phyloP scores from a whole-genome alignment of 2,888 invertebrate species.

The Trissolcus brochymenae region DNA sequence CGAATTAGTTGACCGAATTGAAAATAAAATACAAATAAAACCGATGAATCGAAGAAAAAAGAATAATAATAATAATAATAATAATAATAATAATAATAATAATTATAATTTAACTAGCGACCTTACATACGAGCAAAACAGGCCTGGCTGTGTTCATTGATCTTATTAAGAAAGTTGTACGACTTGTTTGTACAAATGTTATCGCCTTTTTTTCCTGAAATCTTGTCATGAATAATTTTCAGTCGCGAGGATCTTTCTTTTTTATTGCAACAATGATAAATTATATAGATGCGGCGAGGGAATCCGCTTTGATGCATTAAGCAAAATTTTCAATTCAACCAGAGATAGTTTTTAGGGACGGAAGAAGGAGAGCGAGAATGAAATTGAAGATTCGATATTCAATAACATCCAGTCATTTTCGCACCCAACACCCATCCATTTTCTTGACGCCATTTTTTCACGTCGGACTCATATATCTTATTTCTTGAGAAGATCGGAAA shows the following conservation, averaged over 20 bases:
- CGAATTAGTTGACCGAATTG: slow-evolving; percentile 4
- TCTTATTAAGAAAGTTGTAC: slow-evolving; percentile 46
- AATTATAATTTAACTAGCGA: slow-evolving; percentile 15
- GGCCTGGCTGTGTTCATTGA: slow-evolving; percentile 29
- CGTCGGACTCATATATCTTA: too few relatives aligned
- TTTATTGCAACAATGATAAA: slow-evolving; percentile 15
- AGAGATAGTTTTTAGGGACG: not conserved
- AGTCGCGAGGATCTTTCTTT: slow-evolving; percentile 1
- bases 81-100: too few relatives aligned
- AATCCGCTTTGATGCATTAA: not conserved
- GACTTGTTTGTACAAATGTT: slow-evolving; percentile 47
- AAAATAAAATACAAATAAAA: not conserved
- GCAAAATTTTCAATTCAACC: not conserved
- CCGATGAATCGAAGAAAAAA: not conserved
- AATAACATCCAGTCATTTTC: too few relatives aligned
- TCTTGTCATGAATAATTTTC: slow-evolving; percentile 16
- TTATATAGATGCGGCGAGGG: not conserved
- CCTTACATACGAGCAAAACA: slow-evolving; percentile 10
- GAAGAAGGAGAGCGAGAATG: too few relatives aligned
- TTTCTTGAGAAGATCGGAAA: slow-evolving; percentile 2
- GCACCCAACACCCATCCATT: too few relatives aligned
- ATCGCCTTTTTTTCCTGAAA: slow-evolving; percentile 22
- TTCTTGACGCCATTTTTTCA: too few relatives aligned
- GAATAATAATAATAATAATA: slow-evolving; percentile 13
- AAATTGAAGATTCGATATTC: too few relatives aligned